These are phyloP conservation scores for Pipa parva DNA, from an alignment of 2,113 vertebrate species.

Conservation along the genomic window DNA sequence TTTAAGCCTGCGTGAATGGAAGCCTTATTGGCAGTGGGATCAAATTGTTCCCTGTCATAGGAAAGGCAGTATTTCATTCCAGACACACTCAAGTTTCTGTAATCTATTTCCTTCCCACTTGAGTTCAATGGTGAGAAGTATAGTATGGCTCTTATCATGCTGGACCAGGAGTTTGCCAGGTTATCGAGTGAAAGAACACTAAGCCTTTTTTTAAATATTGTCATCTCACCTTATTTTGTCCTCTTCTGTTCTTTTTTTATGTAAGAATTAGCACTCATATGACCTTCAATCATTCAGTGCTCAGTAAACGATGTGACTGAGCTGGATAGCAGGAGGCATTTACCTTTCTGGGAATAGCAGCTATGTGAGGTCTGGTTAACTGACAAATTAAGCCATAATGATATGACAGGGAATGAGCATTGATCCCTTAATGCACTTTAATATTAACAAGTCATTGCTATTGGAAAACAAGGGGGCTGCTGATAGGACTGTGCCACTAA, in stretches of 20 bases:
- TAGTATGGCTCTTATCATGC: background rate
- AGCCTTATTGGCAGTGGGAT: conserved; percentile 26
- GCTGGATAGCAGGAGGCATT: conserved; percentile 41
- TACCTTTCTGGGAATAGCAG: conserved; percentile 47
- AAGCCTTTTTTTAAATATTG: background rate
- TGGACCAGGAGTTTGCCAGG: background rate
- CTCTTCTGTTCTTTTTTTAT: background rate
- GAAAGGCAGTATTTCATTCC: conserved; percentile 4
- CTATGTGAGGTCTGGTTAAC: conserved; percentile 56
- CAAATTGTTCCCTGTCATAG: conserved; percentile 20
- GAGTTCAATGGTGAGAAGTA: background rate
- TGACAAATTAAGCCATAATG: conserved; percentile 56
- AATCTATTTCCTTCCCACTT: conserved; percentile 12
- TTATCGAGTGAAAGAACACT: background rate
- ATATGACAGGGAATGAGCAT: conserved; percentile 47
- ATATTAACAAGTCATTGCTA: conserved; percentile 30
- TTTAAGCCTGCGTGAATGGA: conserved; percentile 2
- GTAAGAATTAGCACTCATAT: background rate
- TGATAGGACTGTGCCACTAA: too few relatives aligned
- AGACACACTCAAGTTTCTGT: background rate
- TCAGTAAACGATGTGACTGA: conserved; percentile 13
- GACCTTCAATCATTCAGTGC: background rate
- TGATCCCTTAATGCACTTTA: conserved; percentile 45
- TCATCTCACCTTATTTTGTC: background rate
- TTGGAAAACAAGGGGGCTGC: conserved; percentile 1